Evolutionary conservation across 1,140 invertebrate genomes (phyloP), one percentile per base, ranked within the genome.

Genomic region (Eumaeus atala): DNA sequence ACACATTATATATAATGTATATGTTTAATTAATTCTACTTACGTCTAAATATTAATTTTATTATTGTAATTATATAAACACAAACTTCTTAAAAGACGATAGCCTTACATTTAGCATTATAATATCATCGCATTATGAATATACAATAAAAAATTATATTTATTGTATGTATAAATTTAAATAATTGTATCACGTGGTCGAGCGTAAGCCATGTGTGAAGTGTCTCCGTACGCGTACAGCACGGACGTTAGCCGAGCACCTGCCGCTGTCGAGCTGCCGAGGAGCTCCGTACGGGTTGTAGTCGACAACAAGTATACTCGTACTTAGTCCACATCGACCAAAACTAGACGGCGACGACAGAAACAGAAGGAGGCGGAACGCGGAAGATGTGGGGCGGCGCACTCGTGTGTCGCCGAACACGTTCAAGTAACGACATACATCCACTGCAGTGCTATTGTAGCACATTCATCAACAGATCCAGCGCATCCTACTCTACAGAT

Each of bases 141-240:
- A 71, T 77, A 80, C 68, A 72, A 65, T 67, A 55, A 58, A 61
- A 52, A 54, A 62, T 70, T 44, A 72, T 48, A 51, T 60, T 67
- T 75, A 74, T 66, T 77, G 74, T 51, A 66, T 65, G 67, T 66
- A 40, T 28, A 68, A 60, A 69, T 58, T 66, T 67, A 68, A 42
- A 59, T 65, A 58, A 64, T 76, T 72, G 73, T 79, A 80, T 83
- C 77, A 79, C 76, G 76, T 77, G 71, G 74, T 77, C 74, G 48
- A 44, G 40, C 66, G 67, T 64, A 68, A 67, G 72, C 59, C 59
- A 67, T 74, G 71, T 28, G 21, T 28, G 21, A 28, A 28, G 21
- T 28, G 2, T 28, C 2, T 28, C 21, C 21, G 21, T 28, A n/a
- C n/a, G n/a, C n/a, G 21, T 6, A 28, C 21, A 28, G 21, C 21